These are phyloP conservation scores for Yponomeuta malinellus DNA, from an alignment of 2,888 invertebrate genomes.

Conservation along the genomic window DNA sequence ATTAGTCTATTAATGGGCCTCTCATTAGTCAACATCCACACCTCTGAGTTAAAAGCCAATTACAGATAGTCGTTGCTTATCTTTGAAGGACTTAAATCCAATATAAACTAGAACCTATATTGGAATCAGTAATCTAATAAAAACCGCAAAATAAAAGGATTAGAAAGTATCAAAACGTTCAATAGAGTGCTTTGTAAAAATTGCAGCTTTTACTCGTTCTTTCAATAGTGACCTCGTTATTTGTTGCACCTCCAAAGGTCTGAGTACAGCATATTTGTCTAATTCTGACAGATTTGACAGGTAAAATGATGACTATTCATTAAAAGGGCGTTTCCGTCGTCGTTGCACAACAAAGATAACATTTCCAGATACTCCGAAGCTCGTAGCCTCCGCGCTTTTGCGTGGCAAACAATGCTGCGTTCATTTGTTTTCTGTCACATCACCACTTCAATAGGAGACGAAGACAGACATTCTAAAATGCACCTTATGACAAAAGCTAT, in stretches of 20 bases:
- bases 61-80: too few relatives aligned
- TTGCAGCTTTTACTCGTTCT: background rate
- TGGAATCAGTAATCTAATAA: too few relatives aligned
- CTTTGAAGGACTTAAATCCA: too few relatives aligned
- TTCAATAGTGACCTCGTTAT: background rate
- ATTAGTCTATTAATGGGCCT: too few relatives aligned
- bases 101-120: too few relatives aligned
- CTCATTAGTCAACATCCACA: too few relatives aligned
- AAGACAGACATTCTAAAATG: background rate
- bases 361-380: background rate
- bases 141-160: too few relatives aligned
- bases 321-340: background rate
- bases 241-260: background rate
- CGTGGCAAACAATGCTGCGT: conserved; percentile 25
- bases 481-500: background rate
- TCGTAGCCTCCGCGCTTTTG: background rate
- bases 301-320: background rate
- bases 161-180: too few relatives aligned
- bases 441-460: conserved; percentile 23
- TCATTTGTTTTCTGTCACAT: conserved; percentile 49
- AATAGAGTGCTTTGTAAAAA: background rate
- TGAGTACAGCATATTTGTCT: background rate
- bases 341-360: background rate
- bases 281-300: background rate
- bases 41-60: too few relatives aligned